Evolutionary conservation across 2,888 invertebrate species (phyloP).

Genomic region (Drosophila macrospina): DNA sequence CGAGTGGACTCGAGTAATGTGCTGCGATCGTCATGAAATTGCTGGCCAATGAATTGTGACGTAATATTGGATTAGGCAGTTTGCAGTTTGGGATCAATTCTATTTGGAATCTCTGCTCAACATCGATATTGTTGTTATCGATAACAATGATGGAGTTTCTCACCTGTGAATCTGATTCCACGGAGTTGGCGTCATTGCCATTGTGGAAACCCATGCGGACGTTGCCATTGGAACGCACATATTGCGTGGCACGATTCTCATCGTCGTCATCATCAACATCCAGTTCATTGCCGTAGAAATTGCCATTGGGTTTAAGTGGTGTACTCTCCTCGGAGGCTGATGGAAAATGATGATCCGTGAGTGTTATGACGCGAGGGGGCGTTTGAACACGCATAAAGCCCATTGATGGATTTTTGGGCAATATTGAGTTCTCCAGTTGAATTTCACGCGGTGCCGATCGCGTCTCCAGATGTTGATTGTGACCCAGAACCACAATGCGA

Average conservation of each 20-base stretch:
- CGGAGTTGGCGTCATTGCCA: constrained; percentile 79
- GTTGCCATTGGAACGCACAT: constrained; percentile 78
- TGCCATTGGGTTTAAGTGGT: constrained; percentile 67
- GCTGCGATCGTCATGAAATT: constrained; percentile 36
- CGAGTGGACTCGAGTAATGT: constrained; percentile 26
- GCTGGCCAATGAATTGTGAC: constrained; percentile 25
- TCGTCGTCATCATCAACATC: constrained; percentile 73
- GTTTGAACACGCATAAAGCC: constrained; percentile 93
- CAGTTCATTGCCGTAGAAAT: constrained; percentile 61
- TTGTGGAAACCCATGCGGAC: constrained; percentile 80
- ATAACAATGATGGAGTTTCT: constrained; percentile 11
- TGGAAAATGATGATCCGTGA: constrained; percentile 94
- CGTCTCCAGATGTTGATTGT: constrained; percentile 89
- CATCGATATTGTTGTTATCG: too few relatives aligned
- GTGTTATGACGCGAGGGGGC: constrained; percentile 94
- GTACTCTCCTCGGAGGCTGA: constrained; percentile 87
- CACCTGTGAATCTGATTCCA: constrained; percentile 84
- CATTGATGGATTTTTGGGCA: constrained; percentile 88
- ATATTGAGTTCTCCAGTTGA: constrained; percentile 92
- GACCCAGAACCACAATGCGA: constrained; percentile 94
- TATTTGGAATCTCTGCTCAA: background rate
- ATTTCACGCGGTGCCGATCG: constrained; percentile 95
- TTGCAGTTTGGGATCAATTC: background rate
- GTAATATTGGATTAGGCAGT: constrained; percentile 15
- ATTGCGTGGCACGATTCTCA: constrained; percentile 76